Conservation (phyloP, 2,113 vertebrate species). For the Prochilodus magdalenae region DNA sequence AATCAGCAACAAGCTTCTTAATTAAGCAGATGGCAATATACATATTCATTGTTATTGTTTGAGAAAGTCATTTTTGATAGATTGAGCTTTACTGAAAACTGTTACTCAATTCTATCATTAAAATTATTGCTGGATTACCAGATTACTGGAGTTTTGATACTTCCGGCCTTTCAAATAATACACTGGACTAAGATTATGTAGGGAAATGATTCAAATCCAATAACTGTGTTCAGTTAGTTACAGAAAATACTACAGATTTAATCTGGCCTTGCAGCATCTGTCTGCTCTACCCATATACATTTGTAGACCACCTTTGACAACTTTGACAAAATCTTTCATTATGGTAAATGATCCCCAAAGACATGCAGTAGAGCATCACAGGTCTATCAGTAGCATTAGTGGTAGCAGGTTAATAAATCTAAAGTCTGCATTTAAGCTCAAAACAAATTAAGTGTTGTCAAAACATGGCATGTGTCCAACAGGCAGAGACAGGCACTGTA, state of each 20-base stretch:
- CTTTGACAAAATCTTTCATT: not conserved
- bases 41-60: no score
- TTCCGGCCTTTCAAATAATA: not conserved
- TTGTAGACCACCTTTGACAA: not conserved
- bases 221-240: no score
- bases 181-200: not conserved
- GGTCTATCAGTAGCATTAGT: not conserved
- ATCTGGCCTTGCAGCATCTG: not conserved
- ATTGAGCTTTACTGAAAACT: no score
- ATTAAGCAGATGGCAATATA: no score
- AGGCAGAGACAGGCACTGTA: slow-evolving; percentile 41
- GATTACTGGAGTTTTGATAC: no score
- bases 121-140: no score
- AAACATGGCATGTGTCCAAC: slow-evolving; percentile 28
- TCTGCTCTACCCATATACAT: not conserved
- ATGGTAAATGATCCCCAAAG: slow-evolving; percentile 1
- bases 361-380: not conserved
- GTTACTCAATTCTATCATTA: no score
- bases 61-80: no score
- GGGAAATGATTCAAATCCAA: not conserved
- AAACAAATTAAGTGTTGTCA: slow-evolving; percentile 24
- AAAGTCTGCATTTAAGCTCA: slow-evolving; percentile 1
- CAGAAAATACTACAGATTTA: not conserved
- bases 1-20: no score
- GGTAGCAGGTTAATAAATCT: slow-evolving; percentile 21